A percentile compares a stretch with the other conserved stretches of the same genome.
These are phyloP conservation scores for Burhinus bistriatus DNA, from an alignment of 2,113 vertebrate genomes.

Conservation along the genomic window DNA sequence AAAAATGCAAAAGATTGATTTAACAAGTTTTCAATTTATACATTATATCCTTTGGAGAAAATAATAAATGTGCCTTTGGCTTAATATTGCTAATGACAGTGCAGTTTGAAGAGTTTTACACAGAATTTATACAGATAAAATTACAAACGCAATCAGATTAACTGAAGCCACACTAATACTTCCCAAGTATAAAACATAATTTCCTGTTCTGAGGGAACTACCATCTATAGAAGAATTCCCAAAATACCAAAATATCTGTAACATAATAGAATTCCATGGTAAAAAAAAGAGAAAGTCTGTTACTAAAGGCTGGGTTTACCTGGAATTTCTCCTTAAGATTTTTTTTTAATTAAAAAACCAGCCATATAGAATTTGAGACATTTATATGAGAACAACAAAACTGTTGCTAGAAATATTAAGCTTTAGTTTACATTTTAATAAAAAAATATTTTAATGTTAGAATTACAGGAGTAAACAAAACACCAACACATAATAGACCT, in stretches of 20 bases:
- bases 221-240: not conserved
- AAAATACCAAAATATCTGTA: not conserved
- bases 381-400: not conserved
- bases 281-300: not conserved
- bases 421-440: not conserved
- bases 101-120: not conserved
- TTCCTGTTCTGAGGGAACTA: not conserved
- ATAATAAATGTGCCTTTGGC: not conserved
- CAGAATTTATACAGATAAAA: not conserved
- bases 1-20: not conserved
- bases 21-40: not conserved
- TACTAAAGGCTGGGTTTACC: not conserved
- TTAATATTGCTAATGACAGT: not conserved
- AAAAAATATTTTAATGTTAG: not conserved
- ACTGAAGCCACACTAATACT: not conserved
- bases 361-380: not conserved
- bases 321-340: not conserved
- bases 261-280: rapidly evolving
- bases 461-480: not conserved
- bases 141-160: not conserved
- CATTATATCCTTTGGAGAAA: not conserved
- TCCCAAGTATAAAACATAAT: not conserved
- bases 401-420: not conserved
- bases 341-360: not conserved
- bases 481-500: not conserved